These are phyloP conservation scores for Phasia obesa DNA, from an alignment of 2,888 invertebrate genomes.

Conservation along the genomic window DNA sequence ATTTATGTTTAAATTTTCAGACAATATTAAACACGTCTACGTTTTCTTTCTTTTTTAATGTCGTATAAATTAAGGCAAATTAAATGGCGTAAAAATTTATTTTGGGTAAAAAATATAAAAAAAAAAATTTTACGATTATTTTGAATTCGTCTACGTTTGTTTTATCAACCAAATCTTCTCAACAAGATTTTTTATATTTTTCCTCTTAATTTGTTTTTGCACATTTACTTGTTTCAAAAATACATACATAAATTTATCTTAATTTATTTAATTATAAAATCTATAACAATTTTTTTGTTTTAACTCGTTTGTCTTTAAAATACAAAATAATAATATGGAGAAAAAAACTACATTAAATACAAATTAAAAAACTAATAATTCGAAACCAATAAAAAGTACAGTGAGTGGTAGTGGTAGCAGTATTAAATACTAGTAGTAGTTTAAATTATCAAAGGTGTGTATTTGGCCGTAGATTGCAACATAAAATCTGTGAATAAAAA, in stretches of 20 bases:
- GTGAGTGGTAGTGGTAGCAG: constrained; percentile 16
- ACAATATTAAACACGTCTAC: no score
- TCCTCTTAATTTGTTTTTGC: no score
- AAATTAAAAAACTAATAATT: constrained; percentile 50
- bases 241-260: constrained; percentile 37
- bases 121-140: neutral
- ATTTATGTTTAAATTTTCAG: no score
- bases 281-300: constrained; percentile 2
- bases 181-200: neutral
- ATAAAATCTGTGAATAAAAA: constrained; percentile 82
- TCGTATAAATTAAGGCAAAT: no score
- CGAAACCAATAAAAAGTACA: constrained; percentile 45
- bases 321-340: neutral
- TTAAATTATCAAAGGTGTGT: constrained; percentile 79
- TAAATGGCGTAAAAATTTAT: no score
- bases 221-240: constrained; percentile 7
- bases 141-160: neutral
- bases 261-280: constrained; percentile 5
- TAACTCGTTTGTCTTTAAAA: constrained; percentile 11
- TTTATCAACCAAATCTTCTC: neutral
- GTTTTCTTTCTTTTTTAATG: no score
- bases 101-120: neutral
- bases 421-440: constrained; percentile 33
- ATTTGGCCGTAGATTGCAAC: constrained; percentile 82
- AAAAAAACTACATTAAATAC: constrained; percentile 35